Evolutionary conservation across 1,140 invertebrate species (phyloP).

Genomic region (Ceratina japonica): DNA sequence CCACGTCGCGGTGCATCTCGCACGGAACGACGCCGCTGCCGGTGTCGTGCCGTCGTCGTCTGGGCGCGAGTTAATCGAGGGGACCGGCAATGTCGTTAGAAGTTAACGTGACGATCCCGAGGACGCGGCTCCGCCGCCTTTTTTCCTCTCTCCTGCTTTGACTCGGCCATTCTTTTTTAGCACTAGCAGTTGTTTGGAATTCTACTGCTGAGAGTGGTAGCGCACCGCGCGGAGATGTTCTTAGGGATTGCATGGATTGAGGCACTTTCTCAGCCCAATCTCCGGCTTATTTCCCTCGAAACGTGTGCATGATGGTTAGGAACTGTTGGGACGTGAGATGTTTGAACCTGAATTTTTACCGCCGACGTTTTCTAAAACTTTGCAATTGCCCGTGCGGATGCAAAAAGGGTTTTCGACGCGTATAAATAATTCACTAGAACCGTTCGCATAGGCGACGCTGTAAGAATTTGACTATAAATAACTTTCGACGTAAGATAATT

Average conservation of each 20-base stretch:
- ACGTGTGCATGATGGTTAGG: neutral
- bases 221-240: neutral
- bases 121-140: neutral
- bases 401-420: neutral
- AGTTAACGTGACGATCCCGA: slow-evolving; percentile 3
- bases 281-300: neutral
- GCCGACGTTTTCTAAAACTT: neutral
- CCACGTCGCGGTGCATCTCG: neutral
- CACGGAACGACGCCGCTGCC: neutral
- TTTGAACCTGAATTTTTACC: too few species aligned
- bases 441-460: too few species aligned
- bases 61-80: slow-evolving; percentile 9
- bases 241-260: neutral
- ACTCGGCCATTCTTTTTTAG: too few species aligned
- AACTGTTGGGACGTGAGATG: neutral
- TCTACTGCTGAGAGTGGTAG: neutral
- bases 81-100: neutral
- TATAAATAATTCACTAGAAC: neutral
- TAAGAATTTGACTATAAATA: neutral
- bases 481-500: neutral
- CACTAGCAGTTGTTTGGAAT: neutral
- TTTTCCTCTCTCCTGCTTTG: neutral
- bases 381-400: neutral
- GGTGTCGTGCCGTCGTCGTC: neutral
- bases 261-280: neutral